Conservation (phyloP, 2,888 invertebrate species). For the Macropis europaea region DNA sequence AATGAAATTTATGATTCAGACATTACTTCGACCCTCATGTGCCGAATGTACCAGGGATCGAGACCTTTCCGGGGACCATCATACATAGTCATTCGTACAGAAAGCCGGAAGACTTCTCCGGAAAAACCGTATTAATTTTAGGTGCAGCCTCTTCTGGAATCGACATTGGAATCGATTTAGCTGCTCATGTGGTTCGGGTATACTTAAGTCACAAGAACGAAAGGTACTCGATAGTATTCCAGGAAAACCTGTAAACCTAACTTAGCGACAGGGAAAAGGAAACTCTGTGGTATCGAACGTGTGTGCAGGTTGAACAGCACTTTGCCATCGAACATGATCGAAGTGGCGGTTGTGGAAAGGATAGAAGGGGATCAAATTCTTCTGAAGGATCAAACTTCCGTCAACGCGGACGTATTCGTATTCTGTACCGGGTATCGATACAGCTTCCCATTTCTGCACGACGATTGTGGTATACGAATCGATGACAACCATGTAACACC, state of each 20-base stretch:
- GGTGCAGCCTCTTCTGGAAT: slow-evolving; percentile 89
- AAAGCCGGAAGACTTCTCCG: slow-evolving; percentile 82
- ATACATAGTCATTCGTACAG: slow-evolving; percentile 89
- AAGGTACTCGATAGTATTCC: slow-evolving; percentile 67
- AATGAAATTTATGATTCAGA: slow-evolving; percentile 71
- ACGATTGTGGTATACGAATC: slow-evolving; percentile 83
- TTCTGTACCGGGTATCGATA: slow-evolving; percentile 90
- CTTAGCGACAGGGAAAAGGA: background rate
- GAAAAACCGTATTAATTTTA: slow-evolving; percentile 84
- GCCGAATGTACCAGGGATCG: slow-evolving; percentile 81
- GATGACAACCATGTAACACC: slow-evolving; percentile 85
- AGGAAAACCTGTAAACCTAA: background rate
- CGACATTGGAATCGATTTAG: slow-evolving; percentile 87
- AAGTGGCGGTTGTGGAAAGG: slow-evolving; percentile 82
- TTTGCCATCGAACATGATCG: slow-evolving; percentile 81
- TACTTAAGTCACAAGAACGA: slow-evolving; percentile 82
- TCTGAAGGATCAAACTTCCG: slow-evolving; percentile 83
- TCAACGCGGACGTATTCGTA: slow-evolving; percentile 84
- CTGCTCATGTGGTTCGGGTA: slow-evolving; percentile 80
- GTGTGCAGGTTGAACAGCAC: slow-evolving; percentile 78
- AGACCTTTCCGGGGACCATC: slow-evolving; percentile 82
- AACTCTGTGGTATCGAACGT: background rate
- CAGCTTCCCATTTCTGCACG: slow-evolving; percentile 86
- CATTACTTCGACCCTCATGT: slow-evolving; percentile 81
- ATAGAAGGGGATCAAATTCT: slow-evolving; percentile 81